Percentiles rank a stretch among this genome's conserved stretches.
Evolutionary conservation across 1,140 invertebrate genomes (phyloP).

Genomic region (Zaprionus nigranus): DNA sequence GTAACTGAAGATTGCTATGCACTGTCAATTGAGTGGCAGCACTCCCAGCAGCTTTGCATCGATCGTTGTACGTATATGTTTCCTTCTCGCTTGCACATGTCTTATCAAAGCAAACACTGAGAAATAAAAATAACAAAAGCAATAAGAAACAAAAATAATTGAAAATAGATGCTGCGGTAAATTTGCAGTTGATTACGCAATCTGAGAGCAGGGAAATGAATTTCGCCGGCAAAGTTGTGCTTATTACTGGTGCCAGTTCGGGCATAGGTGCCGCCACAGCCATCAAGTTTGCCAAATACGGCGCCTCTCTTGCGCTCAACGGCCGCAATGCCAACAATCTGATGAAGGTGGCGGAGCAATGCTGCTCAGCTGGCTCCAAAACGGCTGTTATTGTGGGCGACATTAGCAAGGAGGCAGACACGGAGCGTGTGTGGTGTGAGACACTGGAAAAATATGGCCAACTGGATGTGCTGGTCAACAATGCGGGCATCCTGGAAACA

Average conservation of each 20-base stretch:
- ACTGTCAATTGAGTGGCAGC: slow-evolving; percentile 13
- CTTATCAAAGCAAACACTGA: slow-evolving; percentile 24
- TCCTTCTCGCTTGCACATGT: slow-evolving; percentile 20
- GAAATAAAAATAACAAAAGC: slow-evolving; percentile 2
- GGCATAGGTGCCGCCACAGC: slow-evolving; percentile 95
- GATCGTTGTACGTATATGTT: slow-evolving; percentile 13
- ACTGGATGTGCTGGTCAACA: slow-evolving; percentile 93
- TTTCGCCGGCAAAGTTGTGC: slow-evolving; percentile 89
- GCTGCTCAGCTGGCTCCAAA: slow-evolving; percentile 80
- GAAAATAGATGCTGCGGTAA: slow-evolving; percentile 27
- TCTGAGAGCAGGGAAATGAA: slow-evolving; percentile 69
- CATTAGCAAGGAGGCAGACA: slow-evolving; percentile 90
- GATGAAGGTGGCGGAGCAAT: slow-evolving; percentile 54
- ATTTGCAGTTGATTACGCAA: slow-evolving; percentile 59
- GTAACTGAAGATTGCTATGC: neutral
- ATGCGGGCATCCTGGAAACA: slow-evolving; percentile 93
- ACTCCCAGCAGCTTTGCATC: neutral
- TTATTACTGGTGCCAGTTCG: slow-evolving; percentile 93
- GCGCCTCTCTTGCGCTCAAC: slow-evolving; percentile 89
- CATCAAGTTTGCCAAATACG: slow-evolving; percentile 90
- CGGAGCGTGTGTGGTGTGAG: slow-evolving; percentile 89
- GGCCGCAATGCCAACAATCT: slow-evolving; percentile 88
- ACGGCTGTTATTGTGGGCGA: slow-evolving; percentile 85
- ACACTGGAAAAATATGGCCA: slow-evolving; percentile 90
- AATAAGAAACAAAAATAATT: slow-evolving; percentile 13